These are phyloP conservation scores for Leucozona laternaria DNA, from an alignment of 2,888 invertebrate genomes.

Conservation along the genomic window DNA sequence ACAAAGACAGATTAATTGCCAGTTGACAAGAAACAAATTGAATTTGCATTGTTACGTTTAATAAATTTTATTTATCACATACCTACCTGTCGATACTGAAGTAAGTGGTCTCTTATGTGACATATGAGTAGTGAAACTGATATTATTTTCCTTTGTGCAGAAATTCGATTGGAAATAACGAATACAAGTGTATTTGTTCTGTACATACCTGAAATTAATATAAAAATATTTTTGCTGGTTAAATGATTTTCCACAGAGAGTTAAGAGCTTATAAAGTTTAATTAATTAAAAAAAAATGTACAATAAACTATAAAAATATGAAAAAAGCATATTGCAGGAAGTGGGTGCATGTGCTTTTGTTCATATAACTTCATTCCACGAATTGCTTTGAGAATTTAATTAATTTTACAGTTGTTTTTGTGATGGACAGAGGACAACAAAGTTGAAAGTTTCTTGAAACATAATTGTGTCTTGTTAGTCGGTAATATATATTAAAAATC, in stretches of 20 bases:
- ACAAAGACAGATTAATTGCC: not conserved
- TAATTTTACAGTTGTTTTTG: no score
- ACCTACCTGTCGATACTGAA: conserved; percentile 1
- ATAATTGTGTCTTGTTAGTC: no score
- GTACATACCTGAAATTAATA: conserved; percentile 13
- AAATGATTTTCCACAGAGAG: not conserved
- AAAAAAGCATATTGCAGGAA: no score
- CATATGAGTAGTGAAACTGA: conserved; percentile 22
- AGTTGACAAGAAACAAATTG: conserved; percentile 3
- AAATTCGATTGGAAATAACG: not conserved
- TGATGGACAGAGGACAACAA: no score
- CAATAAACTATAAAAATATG: no score
- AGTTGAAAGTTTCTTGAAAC: no score
- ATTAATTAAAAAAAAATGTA: not conserved
- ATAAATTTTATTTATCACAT: conserved; percentile 7
- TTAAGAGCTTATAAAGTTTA: not conserved
- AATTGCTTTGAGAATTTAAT: no score
- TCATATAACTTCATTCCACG: no score
- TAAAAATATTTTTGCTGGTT: not conserved
- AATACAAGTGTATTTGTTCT: not conserved
- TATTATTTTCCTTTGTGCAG: conserved; percentile 2
- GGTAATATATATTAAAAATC: no score
- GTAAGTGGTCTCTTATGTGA: not conserved
- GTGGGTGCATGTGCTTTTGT: no score
- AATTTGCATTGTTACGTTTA: conserved; percentile 9